Evolutionary conservation across 2,888 invertebrate genomes (phyloP), one percentile per base, ranked within the genome.

Genomic region (Leptinotarsa juncta): DNA sequence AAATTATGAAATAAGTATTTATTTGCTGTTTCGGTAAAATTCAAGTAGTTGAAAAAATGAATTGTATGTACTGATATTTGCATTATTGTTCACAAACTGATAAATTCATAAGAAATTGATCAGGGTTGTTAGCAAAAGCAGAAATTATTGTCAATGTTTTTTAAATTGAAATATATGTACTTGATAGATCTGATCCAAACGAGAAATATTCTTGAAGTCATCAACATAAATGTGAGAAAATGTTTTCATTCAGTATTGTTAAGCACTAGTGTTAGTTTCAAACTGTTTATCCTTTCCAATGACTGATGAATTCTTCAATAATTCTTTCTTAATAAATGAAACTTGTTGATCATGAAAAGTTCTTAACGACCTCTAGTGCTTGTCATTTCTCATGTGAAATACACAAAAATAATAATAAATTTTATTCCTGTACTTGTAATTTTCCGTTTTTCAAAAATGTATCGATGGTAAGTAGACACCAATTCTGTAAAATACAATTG

Each of bases 401-500:
- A 16, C 16, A 26, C 32, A 16, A 53, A 18, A 71, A 32, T 4
- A 15, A 48, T 71, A 18, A 32, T 53, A 71, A 65, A 53, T 42
- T 20, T 57, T 51, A 50, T 48, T 67, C 62, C 62, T 32, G 3
- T 62, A 62, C 4, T 26, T 57, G 57, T 57, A 62, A 62, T 62
- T 62, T 62, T n/a, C 32, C n/a, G n/a, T 62, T 42, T 42, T 62
- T 32, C n/a, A 62, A 73, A 69, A 76, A 75, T 72, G 65, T 72
- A 72, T 77, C 77, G 76, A 76, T 77, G 75, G 75, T 77, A 78
- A 74, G 76, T 81, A 79, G 79, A 81, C 80, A 79, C 79, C 78
- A 79, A 80, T 76, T 75, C 74, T 81, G 81, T 81, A 81, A 82
- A 74, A 79, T 79, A 79, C 75, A 79, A 80, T 80, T 79, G 83